Percentiles rank a stretch among this genome's conserved stretches.
phyloP scores from a whole-genome alignment of 2,797 vertebrate species.

The Rhincodon typus region DNA sequence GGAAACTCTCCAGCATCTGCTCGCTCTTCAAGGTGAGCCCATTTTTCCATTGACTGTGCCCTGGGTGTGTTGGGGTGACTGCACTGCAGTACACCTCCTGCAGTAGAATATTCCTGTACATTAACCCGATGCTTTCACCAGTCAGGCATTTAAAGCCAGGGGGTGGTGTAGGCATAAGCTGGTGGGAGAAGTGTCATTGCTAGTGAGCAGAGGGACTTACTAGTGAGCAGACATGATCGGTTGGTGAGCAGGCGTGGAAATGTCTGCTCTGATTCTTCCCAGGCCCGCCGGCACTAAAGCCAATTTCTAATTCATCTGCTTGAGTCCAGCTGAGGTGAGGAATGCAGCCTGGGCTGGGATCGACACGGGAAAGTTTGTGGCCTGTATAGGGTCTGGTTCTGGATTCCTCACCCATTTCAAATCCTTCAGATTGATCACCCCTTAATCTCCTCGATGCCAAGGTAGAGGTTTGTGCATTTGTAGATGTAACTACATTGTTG shows the following conservation, averaged over 20 bases:
- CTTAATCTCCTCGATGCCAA: neutral
- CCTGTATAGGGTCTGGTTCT: too few relatives aligned
- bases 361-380: neutral
- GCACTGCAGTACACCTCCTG: neutral
- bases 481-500: neutral
- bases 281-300: neutral
- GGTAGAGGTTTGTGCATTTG: neutral
- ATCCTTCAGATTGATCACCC: neutral
- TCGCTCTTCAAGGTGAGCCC: constrained; percentile 59
- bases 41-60: neutral
- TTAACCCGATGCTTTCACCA: neutral
- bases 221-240: too few relatives aligned
- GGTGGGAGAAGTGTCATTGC: too few relatives aligned
- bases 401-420: neutral
- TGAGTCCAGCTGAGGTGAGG: neutral
- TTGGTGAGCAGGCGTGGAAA: neutral
- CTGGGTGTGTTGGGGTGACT: neutral
- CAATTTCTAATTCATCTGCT: neutral
- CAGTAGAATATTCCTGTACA: neutral
- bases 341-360: too few relatives aligned
- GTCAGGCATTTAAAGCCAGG: neutral
- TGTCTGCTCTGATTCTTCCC: too few relatives aligned
- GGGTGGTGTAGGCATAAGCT: neutral
- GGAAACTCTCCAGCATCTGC: constrained; percentile 68
- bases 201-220: too few relatives aligned